Evolutionary conservation across 2,888 invertebrate species (phyloP).

Genomic region (Drosophila neoperkinsi): DNA sequence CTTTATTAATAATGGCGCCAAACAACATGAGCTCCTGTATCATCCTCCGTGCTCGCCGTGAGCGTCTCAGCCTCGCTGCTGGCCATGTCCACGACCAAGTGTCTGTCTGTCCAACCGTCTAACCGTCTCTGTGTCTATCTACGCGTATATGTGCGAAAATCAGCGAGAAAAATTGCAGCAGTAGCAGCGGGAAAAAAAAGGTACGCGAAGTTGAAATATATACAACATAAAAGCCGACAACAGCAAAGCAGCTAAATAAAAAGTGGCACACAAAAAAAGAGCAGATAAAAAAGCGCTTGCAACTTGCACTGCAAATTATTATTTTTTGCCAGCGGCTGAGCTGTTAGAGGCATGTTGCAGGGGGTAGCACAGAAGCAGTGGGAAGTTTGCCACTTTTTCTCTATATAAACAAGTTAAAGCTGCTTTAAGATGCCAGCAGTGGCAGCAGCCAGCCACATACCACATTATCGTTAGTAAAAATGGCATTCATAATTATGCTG

Average conservation of each 20-base stretch:
- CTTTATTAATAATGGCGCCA: slow-evolving; percentile 83
- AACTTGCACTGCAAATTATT: slow-evolving; percentile 77
- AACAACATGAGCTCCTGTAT: slow-evolving; percentile 66
- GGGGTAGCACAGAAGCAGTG: not conserved
- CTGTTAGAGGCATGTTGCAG: not conserved
- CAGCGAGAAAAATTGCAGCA: slow-evolving; percentile 69
- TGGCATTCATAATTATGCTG: slow-evolving; percentile 73
- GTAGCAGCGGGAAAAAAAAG: slow-evolving; percentile 50
- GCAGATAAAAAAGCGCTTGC: slow-evolving; percentile 40
- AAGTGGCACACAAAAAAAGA: slow-evolving; percentile 54
- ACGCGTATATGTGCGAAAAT: slow-evolving; percentile 63
- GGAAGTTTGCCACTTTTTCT: slow-evolving; percentile 20
- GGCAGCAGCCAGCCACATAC: slow-evolving; percentile 16
- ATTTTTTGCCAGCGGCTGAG: slow-evolving; percentile 63
- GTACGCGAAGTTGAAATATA: slow-evolving; percentile 63
- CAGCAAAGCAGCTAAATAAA: slow-evolving; percentile 34
- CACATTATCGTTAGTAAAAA: slow-evolving; percentile 50
- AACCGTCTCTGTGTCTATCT: slow-evolving; percentile 38
- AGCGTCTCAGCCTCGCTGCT: slow-evolving; percentile 23
- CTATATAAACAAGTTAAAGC: slow-evolving; percentile 51
- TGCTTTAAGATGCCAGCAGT: slow-evolving; percentile 43
- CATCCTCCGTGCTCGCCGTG: slow-evolving; percentile 3
- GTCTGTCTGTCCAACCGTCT: slow-evolving; percentile 13
- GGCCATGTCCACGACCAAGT: slow-evolving; percentile 44
- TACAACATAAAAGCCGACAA: slow-evolving; percentile 49